Evolutionary conservation across 2,113 vertebrate species (phyloP).

Genomic region (Balaeniceps rex): DNA sequence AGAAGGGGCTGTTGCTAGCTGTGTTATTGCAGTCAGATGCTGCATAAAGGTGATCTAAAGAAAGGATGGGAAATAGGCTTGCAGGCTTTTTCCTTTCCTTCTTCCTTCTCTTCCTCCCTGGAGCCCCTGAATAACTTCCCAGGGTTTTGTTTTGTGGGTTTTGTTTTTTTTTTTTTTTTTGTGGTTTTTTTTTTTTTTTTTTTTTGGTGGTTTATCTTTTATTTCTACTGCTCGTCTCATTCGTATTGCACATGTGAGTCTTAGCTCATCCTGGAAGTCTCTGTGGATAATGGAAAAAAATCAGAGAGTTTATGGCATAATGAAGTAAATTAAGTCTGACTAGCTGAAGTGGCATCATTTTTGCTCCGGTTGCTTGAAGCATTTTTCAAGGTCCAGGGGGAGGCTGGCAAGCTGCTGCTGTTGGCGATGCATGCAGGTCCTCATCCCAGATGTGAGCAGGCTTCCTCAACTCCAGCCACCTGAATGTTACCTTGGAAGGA

Average conservation of each 20-base stretch:
- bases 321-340: constrained; percentile 11
- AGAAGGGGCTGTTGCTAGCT: neutral
- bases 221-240: neutral
- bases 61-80: neutral
- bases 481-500: neutral
- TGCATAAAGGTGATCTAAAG: neutral
- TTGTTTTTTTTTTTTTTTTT: too few species aligned
- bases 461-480: neutral
- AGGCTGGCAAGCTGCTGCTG: neutral
- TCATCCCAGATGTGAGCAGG: neutral
- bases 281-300: neutral
- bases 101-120: neutral
- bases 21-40: neutral
- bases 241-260: neutral
- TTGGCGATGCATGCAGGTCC: neutral
- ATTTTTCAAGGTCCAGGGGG: neutral
- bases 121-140: neutral
- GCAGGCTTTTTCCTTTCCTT: neutral
- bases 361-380: neutral
- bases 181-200: too few species aligned
- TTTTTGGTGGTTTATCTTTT: neutral
- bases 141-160: neutral
- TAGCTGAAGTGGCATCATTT: neutral
- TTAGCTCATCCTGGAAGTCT: neutral
- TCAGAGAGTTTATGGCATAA: neutral